Conservation (phyloP, 2,888 invertebrate genomes). For the Argynnis bischoffii region DNA sequence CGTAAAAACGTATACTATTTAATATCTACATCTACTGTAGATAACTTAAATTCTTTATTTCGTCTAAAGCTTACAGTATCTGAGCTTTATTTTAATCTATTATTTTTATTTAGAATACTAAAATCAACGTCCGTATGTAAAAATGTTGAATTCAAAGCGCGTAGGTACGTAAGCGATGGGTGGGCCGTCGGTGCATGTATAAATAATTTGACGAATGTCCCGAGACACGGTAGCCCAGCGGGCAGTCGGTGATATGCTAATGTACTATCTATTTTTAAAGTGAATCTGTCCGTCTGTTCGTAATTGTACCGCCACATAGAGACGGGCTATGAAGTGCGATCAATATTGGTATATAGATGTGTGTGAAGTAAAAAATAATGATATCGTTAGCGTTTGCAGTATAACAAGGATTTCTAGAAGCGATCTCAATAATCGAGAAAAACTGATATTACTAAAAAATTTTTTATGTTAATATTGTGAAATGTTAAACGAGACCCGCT, state of each 20-base stretch:
- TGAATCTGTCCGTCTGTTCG: background rate
- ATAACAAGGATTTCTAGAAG: no score
- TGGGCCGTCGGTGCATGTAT: constrained; percentile 50
- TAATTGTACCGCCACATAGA: background rate
- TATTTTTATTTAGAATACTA: constrained; percentile 14
- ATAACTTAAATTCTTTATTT: no score
- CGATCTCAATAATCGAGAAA: no score
- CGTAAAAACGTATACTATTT: no score
- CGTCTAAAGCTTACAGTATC: background rate
- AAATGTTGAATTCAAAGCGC: constrained; percentile 22
- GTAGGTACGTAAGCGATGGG: constrained; percentile 30
- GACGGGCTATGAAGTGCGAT: no score
- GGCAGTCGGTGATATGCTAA: constrained; percentile 27
- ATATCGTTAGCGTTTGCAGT: no score
- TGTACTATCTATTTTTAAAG: constrained; percentile 11
- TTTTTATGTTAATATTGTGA: no score
- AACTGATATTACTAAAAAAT: no score
- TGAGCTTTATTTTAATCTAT: constrained; percentile 7
- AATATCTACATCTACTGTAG: no score
- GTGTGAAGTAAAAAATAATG: no score
- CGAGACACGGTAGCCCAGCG: constrained; percentile 42
- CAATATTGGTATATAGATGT: no score
- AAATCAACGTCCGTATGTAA: constrained; percentile 4
- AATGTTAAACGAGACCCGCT: no score
- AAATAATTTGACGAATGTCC: constrained; percentile 71